Evolutionary conservation across 2,113 vertebrate species (phyloP).

Genomic region (Xenotilapia longispinis): DNA sequence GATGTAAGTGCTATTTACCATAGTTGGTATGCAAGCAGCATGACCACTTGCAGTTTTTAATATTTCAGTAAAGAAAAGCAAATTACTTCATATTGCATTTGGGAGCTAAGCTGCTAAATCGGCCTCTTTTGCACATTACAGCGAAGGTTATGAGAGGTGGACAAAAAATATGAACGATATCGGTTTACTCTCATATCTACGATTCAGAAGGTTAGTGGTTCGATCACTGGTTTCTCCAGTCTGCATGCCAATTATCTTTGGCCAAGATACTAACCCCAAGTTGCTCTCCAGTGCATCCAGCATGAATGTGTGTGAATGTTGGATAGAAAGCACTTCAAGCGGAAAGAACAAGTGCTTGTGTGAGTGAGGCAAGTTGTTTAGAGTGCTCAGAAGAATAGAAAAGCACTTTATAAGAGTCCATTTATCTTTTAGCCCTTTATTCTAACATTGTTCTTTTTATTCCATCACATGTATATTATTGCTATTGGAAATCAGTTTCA

Average conservation of each 20-base stretch:
- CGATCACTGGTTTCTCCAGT: background rate
- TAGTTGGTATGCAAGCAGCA: background rate
- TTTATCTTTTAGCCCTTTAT: background rate
- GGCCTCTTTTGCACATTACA: background rate
- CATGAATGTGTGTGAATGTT: background rate
- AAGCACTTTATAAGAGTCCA: background rate
- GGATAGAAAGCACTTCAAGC: background rate
- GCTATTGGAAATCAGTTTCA: background rate
- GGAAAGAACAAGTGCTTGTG: background rate
- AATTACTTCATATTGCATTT: background rate
- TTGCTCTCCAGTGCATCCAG: background rate
- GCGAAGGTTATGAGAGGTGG: background rate
- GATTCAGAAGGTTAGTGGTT: background rate
- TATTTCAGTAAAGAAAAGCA: conserved; percentile 11
- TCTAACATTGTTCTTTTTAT: background rate
- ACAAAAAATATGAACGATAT: background rate
- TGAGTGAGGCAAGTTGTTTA: background rate
- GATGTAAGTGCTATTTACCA: background rate
- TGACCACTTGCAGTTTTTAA: background rate
- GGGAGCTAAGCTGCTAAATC: background rate
- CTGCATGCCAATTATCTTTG: background rate
- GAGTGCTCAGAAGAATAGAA: background rate
- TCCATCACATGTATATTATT: background rate
- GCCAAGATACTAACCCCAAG: background rate
- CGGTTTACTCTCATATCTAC: background rate